Evolutionary conservation across 2,888 invertebrate species (phyloP).

Genomic region (Balanococcus diminutus): DNA sequence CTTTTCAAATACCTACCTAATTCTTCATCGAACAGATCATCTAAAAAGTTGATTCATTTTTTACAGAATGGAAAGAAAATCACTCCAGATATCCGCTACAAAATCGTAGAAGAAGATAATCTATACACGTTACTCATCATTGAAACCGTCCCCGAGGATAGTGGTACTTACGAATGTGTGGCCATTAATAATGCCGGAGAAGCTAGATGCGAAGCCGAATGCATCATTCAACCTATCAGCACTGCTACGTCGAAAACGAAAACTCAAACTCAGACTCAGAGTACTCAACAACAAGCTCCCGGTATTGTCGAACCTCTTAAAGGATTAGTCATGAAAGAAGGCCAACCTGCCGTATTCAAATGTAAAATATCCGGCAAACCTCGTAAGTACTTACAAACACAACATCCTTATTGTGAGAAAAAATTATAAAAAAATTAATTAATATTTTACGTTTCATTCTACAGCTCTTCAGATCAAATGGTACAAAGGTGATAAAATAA

Average conservation of each 20-base stretch:
- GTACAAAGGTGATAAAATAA: constrained; percentile 89
- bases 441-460: constrained; percentile 36
- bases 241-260: constrained; percentile 69
- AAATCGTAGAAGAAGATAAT: constrained; percentile 90
- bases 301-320: constrained; percentile 81
- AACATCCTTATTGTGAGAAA: no score
- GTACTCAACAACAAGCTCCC: constrained; percentile 70
- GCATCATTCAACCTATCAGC: constrained; percentile 73
- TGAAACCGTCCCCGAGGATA: constrained; percentile 86
- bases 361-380: constrained; percentile 85
- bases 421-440: not conserved
- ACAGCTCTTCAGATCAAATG: constrained; percentile 82
- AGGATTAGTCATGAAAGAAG: constrained; percentile 88
- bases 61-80: constrained; percentile 83
- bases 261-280: constrained; percentile 65
- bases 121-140: constrained; percentile 87
- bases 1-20: no score
- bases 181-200: constrained; percentile 93
- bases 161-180: constrained; percentile 93
- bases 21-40: no score
- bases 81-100: constrained; percentile 86
- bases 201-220: constrained; percentile 91
- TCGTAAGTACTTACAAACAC: constrained; percentile 60
- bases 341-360: constrained; percentile 88
- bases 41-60: no score